Percentiles rank a stretch among this genome's conserved stretches.
These are phyloP conservation scores for Cladopsammia gracilis DNA, from an alignment of 64 coral and sea anemone genomes.

Conservation along the genomic window DNA sequence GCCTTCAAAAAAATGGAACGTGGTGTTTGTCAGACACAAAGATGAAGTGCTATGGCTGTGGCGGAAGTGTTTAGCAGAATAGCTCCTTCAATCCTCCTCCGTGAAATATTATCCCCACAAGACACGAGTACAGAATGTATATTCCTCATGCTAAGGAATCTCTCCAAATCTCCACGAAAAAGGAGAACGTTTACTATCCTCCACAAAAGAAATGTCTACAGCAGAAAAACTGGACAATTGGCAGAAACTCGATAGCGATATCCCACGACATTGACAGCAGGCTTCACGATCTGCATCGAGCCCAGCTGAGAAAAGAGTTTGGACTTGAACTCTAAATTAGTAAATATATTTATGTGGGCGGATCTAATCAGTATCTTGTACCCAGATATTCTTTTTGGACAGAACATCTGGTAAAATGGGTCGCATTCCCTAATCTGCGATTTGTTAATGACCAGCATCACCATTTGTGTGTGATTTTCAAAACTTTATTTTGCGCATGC, in stretches of 20 bases:
- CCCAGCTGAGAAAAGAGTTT: conserved; percentile 13
- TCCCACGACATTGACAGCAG: not conserved
- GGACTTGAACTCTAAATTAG: not conserved
- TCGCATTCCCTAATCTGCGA: no score
- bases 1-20: not conserved
- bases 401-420: no score
- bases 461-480: no score
- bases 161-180: not conserved
- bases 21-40: conserved; percentile 31
- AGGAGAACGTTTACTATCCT: conserved; percentile 52
- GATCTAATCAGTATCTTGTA: no score
- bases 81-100: not conserved
- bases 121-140: not conserved
- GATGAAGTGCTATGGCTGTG: conserved; percentile 61
- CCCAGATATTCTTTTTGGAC: no score
- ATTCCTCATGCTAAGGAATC: not conserved
- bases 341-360: no score
- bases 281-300: not conserved
- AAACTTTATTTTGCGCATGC: no score
- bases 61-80: not conserved
- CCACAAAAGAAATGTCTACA: not conserved
- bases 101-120: conserved; percentile 18
- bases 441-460: no score
- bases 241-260: not conserved
- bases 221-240: conserved; percentile 11